Conservation (phyloP, 2,888 invertebrate genomes). For the Hyalella azteca region DNA sequence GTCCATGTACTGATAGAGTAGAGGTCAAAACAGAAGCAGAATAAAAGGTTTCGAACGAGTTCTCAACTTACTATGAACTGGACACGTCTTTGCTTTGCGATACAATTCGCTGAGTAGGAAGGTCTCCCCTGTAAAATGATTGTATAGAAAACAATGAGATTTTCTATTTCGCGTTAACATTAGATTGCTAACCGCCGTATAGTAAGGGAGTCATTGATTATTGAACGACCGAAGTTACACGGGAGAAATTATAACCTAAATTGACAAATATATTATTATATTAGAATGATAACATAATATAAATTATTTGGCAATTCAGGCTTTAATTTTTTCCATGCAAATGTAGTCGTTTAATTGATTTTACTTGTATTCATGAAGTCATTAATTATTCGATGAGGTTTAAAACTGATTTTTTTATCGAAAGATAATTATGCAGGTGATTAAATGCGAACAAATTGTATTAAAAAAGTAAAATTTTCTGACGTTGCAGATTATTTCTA, state of each 20-base stretch:
- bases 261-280: too few relatives aligned
- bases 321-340: too few relatives aligned
- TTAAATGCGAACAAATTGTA: background rate
- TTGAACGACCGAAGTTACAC: too few relatives aligned
- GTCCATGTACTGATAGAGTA: constrained; percentile 17
- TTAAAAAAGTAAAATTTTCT: background rate
- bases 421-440: background rate
- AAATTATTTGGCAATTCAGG: too few relatives aligned
- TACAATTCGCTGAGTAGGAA: constrained; percentile 49
- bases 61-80: constrained; percentile 39
- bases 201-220: too few relatives aligned
- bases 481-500: background rate
- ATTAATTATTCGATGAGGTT: too few relatives aligned
- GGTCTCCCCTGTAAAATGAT: constrained; percentile 55
- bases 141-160: constrained; percentile 34
- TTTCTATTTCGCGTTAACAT: background rate
- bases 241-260: too few relatives aligned
- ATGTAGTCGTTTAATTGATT: too few relatives aligned
- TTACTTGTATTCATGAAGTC: too few relatives aligned
- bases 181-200: too few relatives aligned
- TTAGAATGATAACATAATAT: too few relatives aligned
- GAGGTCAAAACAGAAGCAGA: constrained; percentile 21
- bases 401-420: too few relatives aligned
- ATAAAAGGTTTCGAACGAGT: constrained; percentile 1
- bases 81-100: constrained; percentile 44